Percentiles rank a stretch among this genome's conserved stretches.
These are phyloP conservation scores for Ichneumoninae sp. DNA, from an alignment of 2,888 invertebrate species.

Conservation along the genomic window DNA sequence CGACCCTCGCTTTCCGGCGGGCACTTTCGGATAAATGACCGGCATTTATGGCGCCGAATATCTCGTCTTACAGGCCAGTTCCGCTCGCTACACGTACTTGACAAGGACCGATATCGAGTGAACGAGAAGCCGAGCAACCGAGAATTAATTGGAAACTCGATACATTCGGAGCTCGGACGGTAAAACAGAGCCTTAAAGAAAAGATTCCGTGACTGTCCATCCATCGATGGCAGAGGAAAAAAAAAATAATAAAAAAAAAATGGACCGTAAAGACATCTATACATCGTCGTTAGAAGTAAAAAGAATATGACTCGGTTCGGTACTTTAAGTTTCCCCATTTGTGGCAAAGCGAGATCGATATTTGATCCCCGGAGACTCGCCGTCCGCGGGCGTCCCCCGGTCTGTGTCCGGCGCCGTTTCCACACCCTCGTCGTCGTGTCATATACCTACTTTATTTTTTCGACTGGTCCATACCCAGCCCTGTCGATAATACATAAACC, in stretches of 20 bases:
- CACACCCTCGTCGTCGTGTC: constrained; percentile 34
- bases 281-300: constrained; percentile 1
- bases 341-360: constrained; percentile 9
- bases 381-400: constrained; percentile 1
- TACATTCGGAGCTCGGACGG: background rate
- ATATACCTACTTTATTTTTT: constrained; percentile 17
- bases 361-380: constrained; percentile 8
- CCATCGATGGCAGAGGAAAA: background rate
- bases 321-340: constrained; percentile 4
- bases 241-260: background rate
- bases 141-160: background rate
- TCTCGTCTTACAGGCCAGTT: background rate
- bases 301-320: background rate
- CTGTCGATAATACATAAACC: constrained; percentile 30
- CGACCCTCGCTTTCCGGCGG: constrained; percentile 7
- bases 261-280: background rate
- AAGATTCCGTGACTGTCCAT: background rate
- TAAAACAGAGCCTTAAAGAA: background rate
- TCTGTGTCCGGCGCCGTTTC: constrained; percentile 15
- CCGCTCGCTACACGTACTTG: background rate
- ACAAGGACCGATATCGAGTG: constrained; percentile 17
- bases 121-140: background rate
- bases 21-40: constrained; percentile 60
- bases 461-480: background rate
- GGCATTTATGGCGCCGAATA: constrained; percentile 43